These are phyloP conservation scores for Monodelphis domestica DNA, from an alignment of 2,797 vertebrate genomes.

Conservation along the genomic window DNA sequence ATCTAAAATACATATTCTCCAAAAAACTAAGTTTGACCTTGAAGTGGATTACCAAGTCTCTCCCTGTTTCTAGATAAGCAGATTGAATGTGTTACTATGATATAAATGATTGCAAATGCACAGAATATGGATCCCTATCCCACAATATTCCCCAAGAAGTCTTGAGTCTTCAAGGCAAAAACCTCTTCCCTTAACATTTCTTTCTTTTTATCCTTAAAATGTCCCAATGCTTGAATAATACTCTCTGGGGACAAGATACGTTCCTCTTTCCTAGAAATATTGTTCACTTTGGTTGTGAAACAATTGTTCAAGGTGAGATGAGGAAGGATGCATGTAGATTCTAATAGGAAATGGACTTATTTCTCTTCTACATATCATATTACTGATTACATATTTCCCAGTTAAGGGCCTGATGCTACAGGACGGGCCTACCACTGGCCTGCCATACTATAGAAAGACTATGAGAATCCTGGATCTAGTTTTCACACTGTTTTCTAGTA, in stretches of 20 bases:
- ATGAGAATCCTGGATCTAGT: neutral
- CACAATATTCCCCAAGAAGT: neutral
- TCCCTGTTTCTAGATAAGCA: neutral
- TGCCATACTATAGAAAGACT: neutral
- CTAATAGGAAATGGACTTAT: neutral
- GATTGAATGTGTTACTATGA: neutral
- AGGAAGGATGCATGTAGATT: neutral
- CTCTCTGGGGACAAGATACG: neutral
- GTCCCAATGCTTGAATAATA: neutral
- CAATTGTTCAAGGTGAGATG: neutral
- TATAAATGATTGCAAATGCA: neutral
- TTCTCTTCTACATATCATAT: neutral
- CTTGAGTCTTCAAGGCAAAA: neutral
- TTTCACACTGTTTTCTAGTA: neutral
- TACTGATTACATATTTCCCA: neutral
- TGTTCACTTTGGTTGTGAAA: neutral
- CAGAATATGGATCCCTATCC: neutral
- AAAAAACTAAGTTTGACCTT: neutral
- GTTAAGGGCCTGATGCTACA: neutral
- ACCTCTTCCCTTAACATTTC: neutral
- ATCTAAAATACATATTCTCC: neutral
- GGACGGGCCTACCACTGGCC: neutral
- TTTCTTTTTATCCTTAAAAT: neutral
- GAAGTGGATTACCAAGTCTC: neutral
- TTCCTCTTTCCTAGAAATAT: neutral